These are phyloP conservation scores for Diplazon laetatorius DNA, from an alignment of 2,888 invertebrate species.

Conservation along the genomic window DNA sequence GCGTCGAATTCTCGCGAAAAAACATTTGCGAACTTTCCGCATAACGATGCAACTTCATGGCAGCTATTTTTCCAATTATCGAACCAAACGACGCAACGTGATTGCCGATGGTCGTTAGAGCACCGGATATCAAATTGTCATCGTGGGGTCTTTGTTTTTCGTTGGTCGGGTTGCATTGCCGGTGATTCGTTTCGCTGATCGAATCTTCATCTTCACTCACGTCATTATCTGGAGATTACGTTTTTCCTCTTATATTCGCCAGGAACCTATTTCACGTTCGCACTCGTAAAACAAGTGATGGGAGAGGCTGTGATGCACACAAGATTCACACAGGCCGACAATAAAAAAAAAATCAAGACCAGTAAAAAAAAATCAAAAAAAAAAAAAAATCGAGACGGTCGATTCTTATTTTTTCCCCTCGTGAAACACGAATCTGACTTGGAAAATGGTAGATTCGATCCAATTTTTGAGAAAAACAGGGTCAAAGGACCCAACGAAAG, in stretches of 20 bases:
- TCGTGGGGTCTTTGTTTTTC: constrained; percentile 19
- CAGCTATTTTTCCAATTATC: constrained; percentile 60
- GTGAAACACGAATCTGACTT: no score
- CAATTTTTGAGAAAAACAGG: no score
- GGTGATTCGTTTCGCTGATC: neutral
- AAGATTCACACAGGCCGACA: no score
- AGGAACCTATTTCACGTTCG: constrained; percentile 14
- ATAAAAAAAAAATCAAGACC: neutral
- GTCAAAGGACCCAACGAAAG: no score
- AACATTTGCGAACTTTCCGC: constrained; percentile 45
- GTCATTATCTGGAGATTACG: constrained; percentile 49
- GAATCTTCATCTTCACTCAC: constrained; percentile 14
- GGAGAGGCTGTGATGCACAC: neutral
- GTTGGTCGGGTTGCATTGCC: neutral
- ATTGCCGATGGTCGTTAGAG: constrained; percentile 60
- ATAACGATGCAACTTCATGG: constrained; percentile 46
- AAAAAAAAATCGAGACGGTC: no score
- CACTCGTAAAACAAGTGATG: constrained; percentile 1
- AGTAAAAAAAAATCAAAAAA: neutral
- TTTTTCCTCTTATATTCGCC: constrained; percentile 47
- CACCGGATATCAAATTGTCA: constrained; percentile 50
- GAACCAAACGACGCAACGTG: constrained; percentile 62
- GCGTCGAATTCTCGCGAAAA: constrained; percentile 20
- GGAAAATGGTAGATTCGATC: no score
- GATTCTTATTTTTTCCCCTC: no score